A percentile compares a stretch with the other conserved stretches of the same genome.
Evolutionary conservation across 2,797 vertebrate genomes (phyloP).

Genomic region (Danio choprae): DNA sequence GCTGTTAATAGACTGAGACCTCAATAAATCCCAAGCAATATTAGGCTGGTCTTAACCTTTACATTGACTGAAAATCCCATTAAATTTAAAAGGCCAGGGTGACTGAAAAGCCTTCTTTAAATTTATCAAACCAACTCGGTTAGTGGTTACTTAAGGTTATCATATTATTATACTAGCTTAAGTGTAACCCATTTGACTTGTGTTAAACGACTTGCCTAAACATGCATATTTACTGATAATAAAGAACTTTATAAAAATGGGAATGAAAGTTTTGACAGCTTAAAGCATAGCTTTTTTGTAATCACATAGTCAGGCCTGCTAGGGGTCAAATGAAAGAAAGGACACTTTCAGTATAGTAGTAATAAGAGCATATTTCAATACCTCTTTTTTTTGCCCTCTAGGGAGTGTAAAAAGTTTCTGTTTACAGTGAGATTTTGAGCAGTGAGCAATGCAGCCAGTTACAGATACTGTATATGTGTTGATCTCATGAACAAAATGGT

Average conservation of each 20-base stretch:
- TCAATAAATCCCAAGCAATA: slow-evolving; percentile 5
- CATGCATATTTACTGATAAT: not conserved
- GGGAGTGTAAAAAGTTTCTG: not conserved
- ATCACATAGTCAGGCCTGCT: no score
- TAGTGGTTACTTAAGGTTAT: not conserved
- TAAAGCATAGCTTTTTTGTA: no score
- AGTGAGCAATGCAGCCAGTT: no score
- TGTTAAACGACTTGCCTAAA: not conserved
- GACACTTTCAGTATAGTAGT: no score
- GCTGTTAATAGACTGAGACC: not conserved
- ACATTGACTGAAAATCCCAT: not conserved
- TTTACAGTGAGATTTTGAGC: not conserved
- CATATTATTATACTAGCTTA: not conserved
- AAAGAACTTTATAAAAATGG: no score
- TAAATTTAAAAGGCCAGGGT: not conserved
- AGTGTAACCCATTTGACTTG: slow-evolving; percentile 5
- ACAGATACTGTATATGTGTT: no score
- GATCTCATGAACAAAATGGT: no score
- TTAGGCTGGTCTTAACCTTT: slow-evolving; percentile 8
- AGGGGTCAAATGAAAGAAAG: no score
- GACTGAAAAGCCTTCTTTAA: not conserved
- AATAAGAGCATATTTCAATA: not conserved
- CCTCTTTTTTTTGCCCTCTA: not conserved
- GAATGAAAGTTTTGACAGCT: no score
- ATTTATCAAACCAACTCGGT: not conserved